Conservation (phyloP, 2,113 vertebrate genomes). For the Rutilus rutilus region DNA sequence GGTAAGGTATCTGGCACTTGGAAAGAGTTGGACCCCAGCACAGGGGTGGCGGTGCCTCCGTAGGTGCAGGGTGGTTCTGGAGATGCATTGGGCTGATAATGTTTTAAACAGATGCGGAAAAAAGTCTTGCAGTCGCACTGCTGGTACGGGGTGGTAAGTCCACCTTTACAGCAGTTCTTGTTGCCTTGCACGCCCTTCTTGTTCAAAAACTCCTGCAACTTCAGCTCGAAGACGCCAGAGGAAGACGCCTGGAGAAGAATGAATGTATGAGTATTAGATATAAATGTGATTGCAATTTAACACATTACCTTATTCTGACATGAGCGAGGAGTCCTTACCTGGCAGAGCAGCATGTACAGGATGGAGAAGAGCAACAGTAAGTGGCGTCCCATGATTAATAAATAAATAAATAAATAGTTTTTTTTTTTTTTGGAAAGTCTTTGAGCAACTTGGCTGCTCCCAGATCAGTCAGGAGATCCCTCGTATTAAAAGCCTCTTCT, state of each 20-base stretch:
- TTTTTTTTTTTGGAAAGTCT: slow-evolving; percentile 43
- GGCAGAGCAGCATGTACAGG: slow-evolving; percentile 81
- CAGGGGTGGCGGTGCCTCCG: slow-evolving; percentile 89
- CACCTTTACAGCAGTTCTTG: slow-evolving; percentile 87
- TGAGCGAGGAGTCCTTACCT: slow-evolving; percentile 78
- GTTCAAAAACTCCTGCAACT: slow-evolving; percentile 96
- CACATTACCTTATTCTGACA: background rate
- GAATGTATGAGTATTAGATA: slow-evolving; percentile 46
- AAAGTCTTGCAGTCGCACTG: slow-evolving; percentile 96
- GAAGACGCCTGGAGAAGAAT: slow-evolving; percentile 17
- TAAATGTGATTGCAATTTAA: no score
- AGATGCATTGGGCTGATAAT: slow-evolving; percentile 95
- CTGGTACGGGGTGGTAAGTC: slow-evolving; percentile 74
- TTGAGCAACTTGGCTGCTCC: slow-evolving; percentile 58
- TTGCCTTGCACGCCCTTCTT: slow-evolving; percentile 92
- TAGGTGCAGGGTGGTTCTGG: slow-evolving; percentile 97
- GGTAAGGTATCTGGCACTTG: slow-evolving; percentile 86
- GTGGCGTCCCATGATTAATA: slow-evolving; percentile 84
- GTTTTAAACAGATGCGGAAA: slow-evolving; percentile 97
- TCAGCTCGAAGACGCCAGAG: slow-evolving; percentile 92
- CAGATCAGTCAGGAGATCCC: slow-evolving; percentile 57
- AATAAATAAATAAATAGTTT: slow-evolving; percentile 67
- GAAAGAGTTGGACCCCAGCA: slow-evolving; percentile 94
- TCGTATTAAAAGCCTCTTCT: slow-evolving; percentile 65
- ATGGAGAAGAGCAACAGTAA: slow-evolving; percentile 79